Conservation (phyloP, 2,888 invertebrate genomes). For the Trissolcus brochymenae region DNA sequence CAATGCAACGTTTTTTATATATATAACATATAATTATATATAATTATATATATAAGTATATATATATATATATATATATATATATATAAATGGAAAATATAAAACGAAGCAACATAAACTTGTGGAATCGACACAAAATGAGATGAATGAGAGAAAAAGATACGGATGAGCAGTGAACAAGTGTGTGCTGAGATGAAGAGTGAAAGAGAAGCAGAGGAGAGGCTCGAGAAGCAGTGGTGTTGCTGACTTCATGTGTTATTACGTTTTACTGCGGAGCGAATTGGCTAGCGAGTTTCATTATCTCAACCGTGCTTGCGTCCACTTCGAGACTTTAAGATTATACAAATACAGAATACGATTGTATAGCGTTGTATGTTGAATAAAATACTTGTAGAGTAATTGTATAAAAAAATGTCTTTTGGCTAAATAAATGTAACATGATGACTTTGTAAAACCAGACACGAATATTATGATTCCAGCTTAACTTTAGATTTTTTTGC, state of each 20-base stretch:
- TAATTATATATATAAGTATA: constrained; percentile 36
- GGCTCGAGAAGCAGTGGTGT: constrained; percentile 22
- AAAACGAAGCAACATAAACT: constrained; percentile 27
- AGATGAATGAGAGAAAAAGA: not conserved
- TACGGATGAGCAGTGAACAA: constrained; percentile 21
- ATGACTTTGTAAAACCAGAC: constrained; percentile 64
- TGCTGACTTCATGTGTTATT: constrained; percentile 47
- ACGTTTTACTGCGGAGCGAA: constrained; percentile 47
- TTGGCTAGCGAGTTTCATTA: constrained; percentile 49
- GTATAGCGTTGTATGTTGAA: constrained; percentile 59
- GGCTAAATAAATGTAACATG: constrained; percentile 66
- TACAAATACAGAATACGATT: constrained; percentile 51
- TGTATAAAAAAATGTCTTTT: constrained; percentile 64
- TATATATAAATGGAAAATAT: constrained; percentile 21
- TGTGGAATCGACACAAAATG: constrained; percentile 16
- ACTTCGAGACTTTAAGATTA: constrained; percentile 52
- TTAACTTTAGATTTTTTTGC: not conserved
- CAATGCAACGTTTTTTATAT: constrained; percentile 64
- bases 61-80: constrained; percentile 1
- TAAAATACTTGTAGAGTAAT: constrained; percentile 62
- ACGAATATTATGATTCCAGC: constrained; percentile 44
- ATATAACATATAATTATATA: not conserved
- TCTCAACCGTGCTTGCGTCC: constrained; percentile 56
- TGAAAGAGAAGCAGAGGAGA: constrained; percentile 24
- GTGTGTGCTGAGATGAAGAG: constrained; percentile 36